A percentile compares a stretch with the other conserved stretches of the same genome.
phyloP scores from a whole-genome alignment of 2,888 invertebrate species.

The Rotaria socialis region DNA sequence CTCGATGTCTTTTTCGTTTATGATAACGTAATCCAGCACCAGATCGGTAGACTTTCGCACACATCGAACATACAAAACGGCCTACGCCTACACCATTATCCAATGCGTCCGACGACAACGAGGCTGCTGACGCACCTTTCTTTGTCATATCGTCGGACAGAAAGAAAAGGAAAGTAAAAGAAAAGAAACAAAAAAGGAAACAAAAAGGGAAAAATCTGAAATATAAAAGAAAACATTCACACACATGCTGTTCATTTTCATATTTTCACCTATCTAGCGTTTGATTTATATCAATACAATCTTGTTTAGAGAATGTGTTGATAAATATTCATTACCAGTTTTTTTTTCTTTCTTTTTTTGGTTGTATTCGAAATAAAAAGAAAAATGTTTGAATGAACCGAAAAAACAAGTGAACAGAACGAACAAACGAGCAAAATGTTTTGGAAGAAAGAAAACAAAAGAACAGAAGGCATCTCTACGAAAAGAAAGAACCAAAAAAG shows the following conservation, averaged over 20 bases:
- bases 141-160: background rate
- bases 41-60: slow-evolving; percentile 28
- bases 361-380: slow-evolving; percentile 22
- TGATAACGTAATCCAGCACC: slow-evolving; percentile 32
- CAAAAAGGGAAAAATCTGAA: slow-evolving; percentile 13
- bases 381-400: background rate
- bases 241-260: background rate
- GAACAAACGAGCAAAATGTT: background rate
- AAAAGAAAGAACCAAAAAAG: background rate
- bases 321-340: background rate
- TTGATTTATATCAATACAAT: background rate
- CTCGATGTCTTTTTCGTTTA: slow-evolving; percentile 26
- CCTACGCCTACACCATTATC: background rate
- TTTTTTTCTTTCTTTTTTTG: background rate
- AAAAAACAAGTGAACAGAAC: background rate
- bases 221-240: background rate
- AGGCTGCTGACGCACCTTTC: background rate
- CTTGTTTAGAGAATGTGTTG: background rate
- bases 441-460: background rate
- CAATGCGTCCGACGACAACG: background rate
- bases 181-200: background rate
- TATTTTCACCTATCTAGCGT: too few species aligned
- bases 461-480: background rate
- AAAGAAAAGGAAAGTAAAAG: background rate
- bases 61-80: slow-evolving; percentile 14